Evolutionary conservation across 2,888 invertebrate genomes (phyloP).

Genomic region (Oxyteleia sp.): DNA sequence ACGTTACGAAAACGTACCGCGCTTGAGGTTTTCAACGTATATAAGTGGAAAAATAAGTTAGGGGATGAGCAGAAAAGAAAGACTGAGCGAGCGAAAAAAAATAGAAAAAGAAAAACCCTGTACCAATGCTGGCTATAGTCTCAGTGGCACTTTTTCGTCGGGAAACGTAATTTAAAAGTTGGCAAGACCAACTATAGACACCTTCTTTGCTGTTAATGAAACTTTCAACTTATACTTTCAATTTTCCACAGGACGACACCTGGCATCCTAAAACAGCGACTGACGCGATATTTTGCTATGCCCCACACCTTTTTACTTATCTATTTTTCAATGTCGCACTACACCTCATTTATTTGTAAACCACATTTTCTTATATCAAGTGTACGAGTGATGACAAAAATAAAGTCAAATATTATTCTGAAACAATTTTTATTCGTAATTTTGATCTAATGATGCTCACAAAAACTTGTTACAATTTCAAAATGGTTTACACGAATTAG

Average conservation of each 20-base stretch:
- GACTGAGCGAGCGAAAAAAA: slow-evolving; percentile 18
- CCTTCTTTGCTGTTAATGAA: slow-evolving; percentile 84
- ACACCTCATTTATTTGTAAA: slow-evolving; percentile 44
- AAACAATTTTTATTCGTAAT: too few species aligned
- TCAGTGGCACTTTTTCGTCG: slow-evolving; percentile 80
- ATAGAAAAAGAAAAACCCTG: slow-evolving; percentile 47
- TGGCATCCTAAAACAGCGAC: slow-evolving; percentile 59
- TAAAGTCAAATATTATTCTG: slow-evolving; percentile 4
- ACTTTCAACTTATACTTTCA: slow-evolving; percentile 84
- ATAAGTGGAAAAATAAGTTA: slow-evolving; percentile 37
- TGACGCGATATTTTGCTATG: slow-evolving; percentile 40
- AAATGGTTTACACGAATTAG: too few species aligned
- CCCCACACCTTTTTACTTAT: slow-evolving; percentile 46
- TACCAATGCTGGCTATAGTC: slow-evolving; percentile 62
- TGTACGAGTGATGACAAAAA: too few species aligned
- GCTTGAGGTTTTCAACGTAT: slow-evolving; percentile 19
- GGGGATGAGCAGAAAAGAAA: slow-evolving; percentile 20
- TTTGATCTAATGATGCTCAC: too few species aligned
- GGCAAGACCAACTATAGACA: slow-evolving; percentile 79
- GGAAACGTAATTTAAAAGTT: slow-evolving; percentile 87
- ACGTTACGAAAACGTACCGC: slow-evolving; percentile 30
- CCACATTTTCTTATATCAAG: too few species aligned
- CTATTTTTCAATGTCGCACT: slow-evolving; percentile 55
- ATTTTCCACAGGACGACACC: slow-evolving; percentile 79
- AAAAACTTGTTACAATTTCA: too few species aligned